Percentiles rank a stretch among this genome's conserved stretches.
Evolutionary conservation across 2,113 vertebrate genomes (phyloP).

Genomic region (Nannobrachium achirus): DNA sequence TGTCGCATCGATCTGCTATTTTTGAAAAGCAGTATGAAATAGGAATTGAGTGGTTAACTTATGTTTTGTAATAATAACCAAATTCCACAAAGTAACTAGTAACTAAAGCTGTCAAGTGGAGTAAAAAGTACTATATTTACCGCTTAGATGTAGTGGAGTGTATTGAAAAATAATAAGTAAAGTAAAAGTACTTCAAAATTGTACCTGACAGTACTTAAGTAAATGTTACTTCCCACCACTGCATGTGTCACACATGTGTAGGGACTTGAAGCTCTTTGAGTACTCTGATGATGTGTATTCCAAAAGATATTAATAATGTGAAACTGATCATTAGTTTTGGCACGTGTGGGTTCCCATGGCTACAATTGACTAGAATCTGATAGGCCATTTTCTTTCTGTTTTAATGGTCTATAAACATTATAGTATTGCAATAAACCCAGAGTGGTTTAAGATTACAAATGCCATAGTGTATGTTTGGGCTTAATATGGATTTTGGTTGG

Average conservation of each 20-base stretch:
- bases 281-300: background rate
- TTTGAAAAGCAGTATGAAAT: too few relatives aligned
- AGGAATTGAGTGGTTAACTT: too few relatives aligned
- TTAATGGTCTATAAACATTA: conserved; percentile 2
- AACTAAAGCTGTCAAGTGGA: background rate
- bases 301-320: background rate
- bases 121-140: too few relatives aligned
- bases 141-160: too few relatives aligned
- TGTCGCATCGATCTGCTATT: too few relatives aligned
- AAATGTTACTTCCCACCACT: too few relatives aligned
- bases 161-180: too few relatives aligned
- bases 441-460: background rate
- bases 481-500: background rate
- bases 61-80: too few relatives aligned
- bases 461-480: background rate
- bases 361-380: background rate
- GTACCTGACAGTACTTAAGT: too few relatives aligned
- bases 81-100: background rate
- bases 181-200: too few relatives aligned
- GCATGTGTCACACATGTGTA: background rate
- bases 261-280: background rate
- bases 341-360: background rate
- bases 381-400: background rate
- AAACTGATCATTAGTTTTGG: background rate
- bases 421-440: conserved; percentile 3